phyloP scores from a whole-genome alignment of 2,113 vertebrate species.

The Herpetotheres cachinnans region DNA sequence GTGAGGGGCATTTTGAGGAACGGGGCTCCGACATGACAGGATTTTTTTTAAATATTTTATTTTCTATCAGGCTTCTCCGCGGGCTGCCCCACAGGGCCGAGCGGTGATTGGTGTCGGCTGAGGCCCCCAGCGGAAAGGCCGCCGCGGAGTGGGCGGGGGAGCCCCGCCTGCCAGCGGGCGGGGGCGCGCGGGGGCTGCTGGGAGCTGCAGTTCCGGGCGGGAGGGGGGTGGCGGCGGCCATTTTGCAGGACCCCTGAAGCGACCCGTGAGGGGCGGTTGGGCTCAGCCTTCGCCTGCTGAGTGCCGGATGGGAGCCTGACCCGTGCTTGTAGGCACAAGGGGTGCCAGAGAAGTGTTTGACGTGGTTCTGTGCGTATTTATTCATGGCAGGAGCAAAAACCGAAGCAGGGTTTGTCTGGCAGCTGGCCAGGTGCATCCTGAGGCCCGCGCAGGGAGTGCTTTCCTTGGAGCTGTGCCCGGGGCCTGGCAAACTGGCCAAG shows the following conservation, averaged over 20 bases:
- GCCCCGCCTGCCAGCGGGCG: not conserved
- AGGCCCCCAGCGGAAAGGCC: not conserved
- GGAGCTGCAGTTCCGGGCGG: not conserved
- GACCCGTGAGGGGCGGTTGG: accelerated
- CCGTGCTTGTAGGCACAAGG: accelerated
- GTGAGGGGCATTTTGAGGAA: not conserved
- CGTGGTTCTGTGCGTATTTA: accelerated
- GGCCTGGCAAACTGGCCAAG: not conserved
- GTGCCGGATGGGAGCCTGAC: too few relatives aligned
- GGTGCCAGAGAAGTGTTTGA: accelerated
- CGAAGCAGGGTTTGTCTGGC: not conserved
- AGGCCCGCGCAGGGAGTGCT: accelerated
- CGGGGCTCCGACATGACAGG: accelerated
- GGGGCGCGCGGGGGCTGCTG: not conserved
- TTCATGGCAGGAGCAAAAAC: accelerated
- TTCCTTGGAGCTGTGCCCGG: not conserved
- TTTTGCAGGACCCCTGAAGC: not conserved
- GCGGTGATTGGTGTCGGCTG: not conserved
- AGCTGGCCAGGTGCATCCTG: accelerated
- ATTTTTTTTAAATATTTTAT: not conserved
- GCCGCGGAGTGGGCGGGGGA: accelerated
- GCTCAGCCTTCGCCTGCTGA: accelerated
- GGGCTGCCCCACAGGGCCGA: accelerated
- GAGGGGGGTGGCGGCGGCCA: accelerated
- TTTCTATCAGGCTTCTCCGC: not conserved